A percentile compares a stretch with the other conserved stretches of the same genome.
These are phyloP conservation scores for Lepetodrilus schrolli DNA, from an alignment of 2,888 invertebrate genomes.

Conservation along the genomic window DNA sequence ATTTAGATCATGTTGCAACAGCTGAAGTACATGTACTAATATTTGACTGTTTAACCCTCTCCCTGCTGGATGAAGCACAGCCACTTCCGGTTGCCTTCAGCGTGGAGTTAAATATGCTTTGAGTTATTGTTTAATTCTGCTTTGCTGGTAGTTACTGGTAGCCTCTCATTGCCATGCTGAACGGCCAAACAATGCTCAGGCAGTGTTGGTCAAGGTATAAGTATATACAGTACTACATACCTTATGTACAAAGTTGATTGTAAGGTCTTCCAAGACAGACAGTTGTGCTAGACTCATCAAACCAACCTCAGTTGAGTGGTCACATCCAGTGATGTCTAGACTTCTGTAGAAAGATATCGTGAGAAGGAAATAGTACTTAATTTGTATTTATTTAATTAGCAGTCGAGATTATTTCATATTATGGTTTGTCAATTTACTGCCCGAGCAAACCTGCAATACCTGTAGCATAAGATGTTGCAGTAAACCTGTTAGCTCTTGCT, in stretches of 20 bases:
- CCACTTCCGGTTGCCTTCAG: no score
- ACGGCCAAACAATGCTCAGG: not conserved
- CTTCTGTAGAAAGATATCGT: conserved; percentile 27
- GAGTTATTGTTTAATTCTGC: no score
- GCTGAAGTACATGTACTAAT: no score
- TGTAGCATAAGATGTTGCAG: no score
- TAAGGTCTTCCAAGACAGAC: conserved; percentile 35
- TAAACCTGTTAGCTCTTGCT: no score
- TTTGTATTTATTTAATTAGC: no score
- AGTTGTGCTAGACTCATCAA: conserved; percentile 35
- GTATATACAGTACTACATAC: conserved; percentile 31
- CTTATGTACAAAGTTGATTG: conserved; percentile 45
- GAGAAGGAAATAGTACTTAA: not conserved
- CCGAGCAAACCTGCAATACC: not conserved
- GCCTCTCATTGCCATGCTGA: not conserved
- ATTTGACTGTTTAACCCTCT: no score
- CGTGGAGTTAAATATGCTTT: no score
- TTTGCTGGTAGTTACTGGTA: no score
- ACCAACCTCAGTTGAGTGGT: conserved; percentile 43
- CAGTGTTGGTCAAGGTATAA: no score
- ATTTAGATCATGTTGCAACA: no score
- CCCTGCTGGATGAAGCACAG: no score
- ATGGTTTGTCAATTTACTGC: not conserved
- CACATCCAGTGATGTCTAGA: conserved; percentile 47
- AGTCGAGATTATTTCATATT: not conserved